Conservation (phyloP, 2,888 invertebrate species). For the Synanthedon vespiformis region DNA sequence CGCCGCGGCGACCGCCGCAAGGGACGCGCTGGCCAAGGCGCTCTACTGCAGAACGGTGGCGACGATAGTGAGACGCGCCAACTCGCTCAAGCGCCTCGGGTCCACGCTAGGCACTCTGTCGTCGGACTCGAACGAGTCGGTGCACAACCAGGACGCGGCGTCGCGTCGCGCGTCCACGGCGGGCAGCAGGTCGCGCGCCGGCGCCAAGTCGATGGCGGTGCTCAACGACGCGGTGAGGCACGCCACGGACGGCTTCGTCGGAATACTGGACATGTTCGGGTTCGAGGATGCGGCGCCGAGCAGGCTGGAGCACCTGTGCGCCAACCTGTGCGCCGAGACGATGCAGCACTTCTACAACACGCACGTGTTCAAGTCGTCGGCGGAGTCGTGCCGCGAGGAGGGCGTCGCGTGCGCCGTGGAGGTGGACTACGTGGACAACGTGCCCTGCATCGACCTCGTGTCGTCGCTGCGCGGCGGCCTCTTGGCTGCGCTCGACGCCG, state of each 20-base stretch:
- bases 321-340: conserved; percentile 95
- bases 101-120: conserved; percentile 88
- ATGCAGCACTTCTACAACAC: conserved; percentile 99
- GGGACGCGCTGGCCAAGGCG: conserved; percentile 91
- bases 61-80: conserved; percentile 92
- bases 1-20: conserved; percentile 87
- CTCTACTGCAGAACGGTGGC: conserved; percentile 94
- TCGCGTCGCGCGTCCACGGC: conserved; percentile 89
- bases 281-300: conserved; percentile 93
- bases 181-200: conserved; percentile 76
- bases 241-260: conserved; percentile 95
- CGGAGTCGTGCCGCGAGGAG: conserved; percentile 94
- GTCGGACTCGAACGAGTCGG: conserved; percentile 92
- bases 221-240: conserved; percentile 92
- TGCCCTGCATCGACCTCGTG: conserved; percentile 95
- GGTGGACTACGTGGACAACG: conserved; percentile 94
- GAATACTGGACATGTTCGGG: conserved; percentile 96
- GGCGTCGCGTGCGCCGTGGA: conserved; percentile 91
- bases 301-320: conserved; percentile 92
- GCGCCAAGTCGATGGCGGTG: conserved; percentile 92
- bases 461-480: conserved; percentile 92
- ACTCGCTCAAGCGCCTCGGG: conserved; percentile 88
- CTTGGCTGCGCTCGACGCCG: conserved; percentile 91
- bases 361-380: conserved; percentile 93
- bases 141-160: conserved; percentile 88